Evolutionary conservation across 1,140 invertebrate genomes (phyloP).

Genomic region (Lepidurus arcticus): DNA sequence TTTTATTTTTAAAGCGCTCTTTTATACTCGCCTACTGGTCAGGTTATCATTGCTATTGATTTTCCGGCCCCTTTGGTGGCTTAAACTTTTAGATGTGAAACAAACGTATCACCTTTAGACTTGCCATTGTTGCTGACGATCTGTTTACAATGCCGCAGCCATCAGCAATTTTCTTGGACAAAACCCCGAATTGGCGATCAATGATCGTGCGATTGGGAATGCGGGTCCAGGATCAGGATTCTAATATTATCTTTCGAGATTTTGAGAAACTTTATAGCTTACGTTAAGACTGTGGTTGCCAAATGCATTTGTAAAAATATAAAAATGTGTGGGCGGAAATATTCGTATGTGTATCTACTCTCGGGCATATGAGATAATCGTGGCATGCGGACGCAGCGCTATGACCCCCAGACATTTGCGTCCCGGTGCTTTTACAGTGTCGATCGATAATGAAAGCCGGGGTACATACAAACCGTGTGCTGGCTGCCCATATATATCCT

Average conservation of each 20-base stretch:
- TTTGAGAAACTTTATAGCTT: too few relatives aligned
- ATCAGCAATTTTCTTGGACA: too few relatives aligned
- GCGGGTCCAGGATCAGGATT: too few relatives aligned
- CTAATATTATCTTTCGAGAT: too few relatives aligned
- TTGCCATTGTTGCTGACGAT: neutral
- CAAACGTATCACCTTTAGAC: neutral
- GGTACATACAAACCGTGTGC: neutral
- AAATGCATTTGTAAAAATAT: neutral
- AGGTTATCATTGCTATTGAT: neutral
- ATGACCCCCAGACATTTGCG: constrained; percentile 17
- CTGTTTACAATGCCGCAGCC: too few relatives aligned
- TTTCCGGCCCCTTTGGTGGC: neutral
- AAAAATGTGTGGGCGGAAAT: neutral
- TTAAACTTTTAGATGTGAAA: neutral
- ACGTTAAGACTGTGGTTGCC: too few relatives aligned
- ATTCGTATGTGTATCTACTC: neutral
- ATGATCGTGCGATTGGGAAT: too few relatives aligned
- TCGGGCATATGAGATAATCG: neutral
- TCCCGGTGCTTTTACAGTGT: constrained; percentile 21
- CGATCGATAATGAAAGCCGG: constrained; percentile 18
- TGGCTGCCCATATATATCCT: neutral
- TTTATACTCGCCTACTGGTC: neutral
- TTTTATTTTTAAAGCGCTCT: neutral
- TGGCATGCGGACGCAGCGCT: constrained; percentile 20
- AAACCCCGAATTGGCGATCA: too few relatives aligned